Percentiles rank a stretch among this genome's conserved stretches.
Evolutionary conservation across 2,797 vertebrate species (phyloP).

Genomic region (Siniperca undulata): DNA sequence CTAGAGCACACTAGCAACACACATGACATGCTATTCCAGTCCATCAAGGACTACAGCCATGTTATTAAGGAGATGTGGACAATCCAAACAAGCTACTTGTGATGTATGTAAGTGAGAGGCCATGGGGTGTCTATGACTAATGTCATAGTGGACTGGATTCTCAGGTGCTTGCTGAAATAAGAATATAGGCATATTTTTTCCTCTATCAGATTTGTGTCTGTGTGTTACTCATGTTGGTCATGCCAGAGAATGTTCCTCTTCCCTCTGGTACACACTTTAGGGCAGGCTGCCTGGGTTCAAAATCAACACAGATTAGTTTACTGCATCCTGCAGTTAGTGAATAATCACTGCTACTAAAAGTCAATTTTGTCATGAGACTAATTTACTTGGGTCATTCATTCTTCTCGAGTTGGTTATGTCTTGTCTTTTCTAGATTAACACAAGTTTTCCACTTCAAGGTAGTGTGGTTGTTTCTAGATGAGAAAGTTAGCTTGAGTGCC

Average conservation of each 20-base stretch:
- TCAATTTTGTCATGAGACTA: background rate
- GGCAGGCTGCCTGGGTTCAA: background rate
- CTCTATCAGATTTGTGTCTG: background rate
- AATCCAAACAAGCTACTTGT: background rate
- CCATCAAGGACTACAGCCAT: slow-evolving; percentile 1
- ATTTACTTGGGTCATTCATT: slow-evolving; percentile 29
- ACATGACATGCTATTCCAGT: background rate
- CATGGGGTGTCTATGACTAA: background rate
- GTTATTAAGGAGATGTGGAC: background rate
- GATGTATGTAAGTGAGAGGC: background rate
- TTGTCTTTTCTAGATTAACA: slow-evolving; percentile 5
- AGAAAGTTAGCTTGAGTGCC: slow-evolving; percentile 6
- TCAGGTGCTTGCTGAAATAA: background rate
- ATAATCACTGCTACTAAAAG: background rate
- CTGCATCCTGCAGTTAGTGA: background rate
- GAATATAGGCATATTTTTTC: background rate
- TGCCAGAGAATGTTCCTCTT: background rate
- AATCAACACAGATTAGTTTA: background rate
- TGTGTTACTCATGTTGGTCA: background rate
- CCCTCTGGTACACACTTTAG: background rate
- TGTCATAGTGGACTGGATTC: background rate
- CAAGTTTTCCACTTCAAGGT: slow-evolving; percentile 2
- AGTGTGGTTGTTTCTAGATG: background rate
- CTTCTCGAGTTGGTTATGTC: slow-evolving; percentile 4
- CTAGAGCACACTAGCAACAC: background rate